Percentiles rank a stretch among this genome's conserved stretches.
phyloP scores from a whole-genome alignment of 2,797 vertebrate genomes.

The Ctenochaetus hawaiiensis region DNA sequence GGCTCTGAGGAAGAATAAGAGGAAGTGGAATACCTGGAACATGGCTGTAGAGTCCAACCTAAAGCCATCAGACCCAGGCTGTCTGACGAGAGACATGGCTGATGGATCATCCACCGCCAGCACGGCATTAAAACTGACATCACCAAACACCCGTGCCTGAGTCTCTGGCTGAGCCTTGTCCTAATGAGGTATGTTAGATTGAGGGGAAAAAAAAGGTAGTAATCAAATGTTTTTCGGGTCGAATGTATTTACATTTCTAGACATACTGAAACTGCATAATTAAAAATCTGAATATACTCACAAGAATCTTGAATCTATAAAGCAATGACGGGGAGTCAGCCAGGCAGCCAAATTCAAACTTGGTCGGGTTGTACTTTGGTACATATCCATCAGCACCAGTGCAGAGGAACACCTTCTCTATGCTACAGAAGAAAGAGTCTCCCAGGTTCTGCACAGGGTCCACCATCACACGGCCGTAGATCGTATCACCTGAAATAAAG shows the following conservation, averaged over 20 bases:
- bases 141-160: constrained; percentile 89
- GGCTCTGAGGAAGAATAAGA: neutral
- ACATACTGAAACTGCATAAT: neutral
- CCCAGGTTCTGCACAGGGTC: constrained; percentile 97
- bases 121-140: constrained; percentile 89
- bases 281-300: constrained; percentile 74
- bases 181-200: constrained; percentile 64
- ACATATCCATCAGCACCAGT: constrained; percentile 95
- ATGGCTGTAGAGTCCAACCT: constrained; percentile 92
- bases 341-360: constrained; percentile 93
- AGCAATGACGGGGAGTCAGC: constrained; percentile 93
- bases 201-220: too few relatives aligned
- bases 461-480: constrained; percentile 96
- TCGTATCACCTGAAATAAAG: constrained; percentile 86
- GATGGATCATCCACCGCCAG: constrained; percentile 92
- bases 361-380: constrained; percentile 92
- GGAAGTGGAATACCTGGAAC: constrained; percentile 88
- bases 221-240: too few relatives aligned
- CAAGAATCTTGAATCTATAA: constrained; percentile 94
- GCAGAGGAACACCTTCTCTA: constrained; percentile 96
- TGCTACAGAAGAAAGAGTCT: constrained; percentile 94
- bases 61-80: constrained; percentile 96
- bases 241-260: neutral
- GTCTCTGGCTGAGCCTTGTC: constrained; percentile 97
- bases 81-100: constrained; percentile 89